Evolutionary conservation across 2,113 vertebrate species (phyloP).

Genomic region (Limanda limanda): DNA sequence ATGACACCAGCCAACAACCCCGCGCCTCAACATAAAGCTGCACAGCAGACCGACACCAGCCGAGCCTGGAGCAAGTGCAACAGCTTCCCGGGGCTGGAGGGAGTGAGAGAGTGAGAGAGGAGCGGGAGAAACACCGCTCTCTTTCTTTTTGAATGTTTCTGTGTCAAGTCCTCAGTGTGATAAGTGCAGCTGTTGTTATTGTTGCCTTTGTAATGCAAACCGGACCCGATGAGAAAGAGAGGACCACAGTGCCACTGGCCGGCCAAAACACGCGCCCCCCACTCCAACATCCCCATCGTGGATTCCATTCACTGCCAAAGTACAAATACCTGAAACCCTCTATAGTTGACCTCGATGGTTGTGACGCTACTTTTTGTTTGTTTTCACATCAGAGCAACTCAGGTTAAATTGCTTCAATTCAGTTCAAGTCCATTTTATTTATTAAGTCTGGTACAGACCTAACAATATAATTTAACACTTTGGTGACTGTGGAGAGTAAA

Average conservation of each 20-base stretch:
- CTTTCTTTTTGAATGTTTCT: conserved; percentile 42
- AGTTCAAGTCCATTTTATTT: no score
- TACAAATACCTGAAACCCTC: no score
- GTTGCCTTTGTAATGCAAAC: conserved; percentile 64
- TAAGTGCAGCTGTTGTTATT: conserved; percentile 77
- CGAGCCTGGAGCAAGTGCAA: conserved; percentile 48
- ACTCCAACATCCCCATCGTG: no score
- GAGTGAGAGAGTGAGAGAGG: not conserved
- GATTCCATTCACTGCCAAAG: not conserved
- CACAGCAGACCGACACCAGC: not conserved
- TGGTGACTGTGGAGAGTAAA: no score
- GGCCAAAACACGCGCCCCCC: conserved; percentile 48
- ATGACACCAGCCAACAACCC: not conserved
- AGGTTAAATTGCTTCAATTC: no score
- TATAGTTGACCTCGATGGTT: no score
- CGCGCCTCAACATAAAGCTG: conserved; percentile 38
- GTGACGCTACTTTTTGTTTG: not conserved
- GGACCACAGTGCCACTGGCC: conserved; percentile 74
- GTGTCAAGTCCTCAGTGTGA: conserved; percentile 35
- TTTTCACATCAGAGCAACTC: not conserved
- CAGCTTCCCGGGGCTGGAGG: not conserved
- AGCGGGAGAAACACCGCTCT: not conserved
- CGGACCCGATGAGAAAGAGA: conserved; percentile 41
- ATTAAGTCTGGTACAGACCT: no score
- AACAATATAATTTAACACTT: not conserved